These are phyloP conservation scores for Adelges cooleyi DNA, from an alignment of 1,140 invertebrate genomes.

Conservation along the genomic window DNA sequence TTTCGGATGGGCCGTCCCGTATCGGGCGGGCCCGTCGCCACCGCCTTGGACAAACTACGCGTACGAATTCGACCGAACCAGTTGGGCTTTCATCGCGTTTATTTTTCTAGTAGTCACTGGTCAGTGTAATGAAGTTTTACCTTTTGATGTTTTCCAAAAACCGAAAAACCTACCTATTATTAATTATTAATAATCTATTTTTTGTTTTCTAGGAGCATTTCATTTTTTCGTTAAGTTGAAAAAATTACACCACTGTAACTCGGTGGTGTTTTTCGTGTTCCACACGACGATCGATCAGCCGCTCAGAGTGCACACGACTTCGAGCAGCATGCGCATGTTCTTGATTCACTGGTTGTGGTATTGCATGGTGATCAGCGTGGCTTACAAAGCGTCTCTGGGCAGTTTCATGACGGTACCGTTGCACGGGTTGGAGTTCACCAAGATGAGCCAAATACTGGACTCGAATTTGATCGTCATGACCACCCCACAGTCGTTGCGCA, in stretches of 20 bases:
- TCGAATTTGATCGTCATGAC: slow-evolving; percentile 25
- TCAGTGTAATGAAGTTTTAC: not conserved
- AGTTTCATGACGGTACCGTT: slow-evolving; percentile 32
- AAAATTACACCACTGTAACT: not conserved
- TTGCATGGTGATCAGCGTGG: slow-evolving; percentile 31
- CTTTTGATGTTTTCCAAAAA: not conserved
- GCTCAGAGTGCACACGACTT: not conserved
- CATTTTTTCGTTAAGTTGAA: not conserved
- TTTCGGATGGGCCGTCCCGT: slow-evolving; percentile 32
- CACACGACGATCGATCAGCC: slow-evolving; percentile 30
- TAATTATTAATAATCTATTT: no score
- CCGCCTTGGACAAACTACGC: slow-evolving; percentile 29
- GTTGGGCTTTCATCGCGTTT: slow-evolving; percentile 28
- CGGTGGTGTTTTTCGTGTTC: slow-evolving; percentile 26
- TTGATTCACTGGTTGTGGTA: slow-evolving; percentile 30
- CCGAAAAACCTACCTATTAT: no score
- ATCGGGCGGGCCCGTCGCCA: slow-evolving; percentile 29
- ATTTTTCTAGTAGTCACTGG: slow-evolving; percentile 5
- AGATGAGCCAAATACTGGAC: slow-evolving; percentile 28
- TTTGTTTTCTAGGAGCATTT: not conserved
- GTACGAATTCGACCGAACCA: slow-evolving; percentile 28
- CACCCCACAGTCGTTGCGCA: slow-evolving; percentile 27
- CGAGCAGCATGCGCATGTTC: slow-evolving; percentile 27
- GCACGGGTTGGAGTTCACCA: slow-evolving; percentile 29
- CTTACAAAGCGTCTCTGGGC: slow-evolving; percentile 32